A percentile compares a stretch with the other conserved stretches of the same genome.
Evolutionary conservation across 2,888 invertebrate species (phyloP).

Genomic region (Pollenia amentaria): DNA sequence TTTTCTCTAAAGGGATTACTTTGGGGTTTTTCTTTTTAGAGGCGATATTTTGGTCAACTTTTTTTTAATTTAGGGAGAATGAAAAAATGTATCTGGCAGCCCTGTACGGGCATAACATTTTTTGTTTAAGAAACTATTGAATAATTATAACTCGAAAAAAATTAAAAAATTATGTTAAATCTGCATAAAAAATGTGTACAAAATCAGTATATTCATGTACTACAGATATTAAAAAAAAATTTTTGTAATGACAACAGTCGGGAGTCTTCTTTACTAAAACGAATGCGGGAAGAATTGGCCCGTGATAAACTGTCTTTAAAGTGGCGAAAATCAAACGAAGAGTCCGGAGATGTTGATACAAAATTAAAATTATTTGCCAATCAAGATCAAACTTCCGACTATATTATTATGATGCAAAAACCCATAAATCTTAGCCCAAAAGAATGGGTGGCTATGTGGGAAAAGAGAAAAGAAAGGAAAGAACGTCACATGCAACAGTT

Average conservation of each 20-base stretch:
- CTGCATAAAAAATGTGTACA: slow-evolving; percentile 10
- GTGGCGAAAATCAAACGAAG: slow-evolving; percentile 88
- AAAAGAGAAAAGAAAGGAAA: slow-evolving; percentile 84
- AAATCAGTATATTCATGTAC: not conserved
- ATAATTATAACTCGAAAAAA: too few species aligned
- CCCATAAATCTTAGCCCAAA: slow-evolving; percentile 85
- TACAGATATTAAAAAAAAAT: not conserved
- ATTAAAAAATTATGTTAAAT: slow-evolving; percentile 39
- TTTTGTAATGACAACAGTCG: slow-evolving; percentile 76
- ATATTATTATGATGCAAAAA: slow-evolving; percentile 85
- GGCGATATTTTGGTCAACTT: too few species aligned
- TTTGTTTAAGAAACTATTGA: too few species aligned
- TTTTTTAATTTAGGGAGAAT: too few species aligned
- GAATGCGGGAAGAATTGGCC: slow-evolving; percentile 79
- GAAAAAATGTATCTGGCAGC: too few species aligned
- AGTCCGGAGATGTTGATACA: slow-evolving; percentile 77
- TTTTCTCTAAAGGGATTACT: too few species aligned
- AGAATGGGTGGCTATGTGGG: slow-evolving; percentile 87
- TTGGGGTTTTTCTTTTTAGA: too few species aligned
- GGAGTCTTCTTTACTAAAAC: slow-evolving; percentile 75
- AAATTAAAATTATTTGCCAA: slow-evolving; percentile 87
- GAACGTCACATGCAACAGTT: slow-evolving; percentile 87
- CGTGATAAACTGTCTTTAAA: slow-evolving; percentile 85
- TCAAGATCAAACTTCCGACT: slow-evolving; percentile 85
- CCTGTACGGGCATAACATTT: too few species aligned